Evolutionary conservation across 2,113 vertebrate species (phyloP), one percentile per base, ranked within the genome.

Genomic region (Scophthalmus maximus): DNA sequence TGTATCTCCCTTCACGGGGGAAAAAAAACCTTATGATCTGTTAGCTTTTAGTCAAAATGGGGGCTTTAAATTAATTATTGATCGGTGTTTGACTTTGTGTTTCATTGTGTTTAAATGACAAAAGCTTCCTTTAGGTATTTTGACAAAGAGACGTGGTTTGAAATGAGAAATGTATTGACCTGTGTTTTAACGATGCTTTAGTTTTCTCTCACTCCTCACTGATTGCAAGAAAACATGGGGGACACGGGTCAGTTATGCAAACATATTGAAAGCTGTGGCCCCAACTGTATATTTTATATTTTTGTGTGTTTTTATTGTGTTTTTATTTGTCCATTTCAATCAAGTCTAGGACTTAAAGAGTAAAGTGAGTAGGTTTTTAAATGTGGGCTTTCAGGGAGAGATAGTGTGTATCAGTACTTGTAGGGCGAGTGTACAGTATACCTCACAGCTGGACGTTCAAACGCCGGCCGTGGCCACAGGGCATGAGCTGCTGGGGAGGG

Each of bases 11-110:
- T 71, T 70, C 80, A 83, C 76, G 77, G 63, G 52, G 6, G n/a
- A n/a, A n/a, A 46, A 46, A 72, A 70, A 78, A 73, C 55, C 73
- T 81, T 77, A 82, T 81, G 63, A 78, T 76, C 67, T 68, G 74
- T 65, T 68, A 27, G 82, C 78, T 75, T 49, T 62, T 76, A 68
- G 74, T 79, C 57, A 52, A 51, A 87, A 78, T 85, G 73, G 47
- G 66, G 70, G 80, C 78, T 76, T 82, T 76, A 85, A 91, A 91
- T 92, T 77, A 74, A 90, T 89, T 89, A 90, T 92, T 81, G 89
- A 92, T 84, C 56, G 59, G 51, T 78, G 57, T 51, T n/a, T n/a
- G n/a, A 22, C 76, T 86, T 76, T 85, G 69, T 85, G 76, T 84
- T 83, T 81, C 67, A 76, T 78, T 84, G 74, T 58, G 65, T 75